Conservation (phyloP, 2,113 vertebrate genomes). For the Ophthalmolycus amberensis region DNA sequence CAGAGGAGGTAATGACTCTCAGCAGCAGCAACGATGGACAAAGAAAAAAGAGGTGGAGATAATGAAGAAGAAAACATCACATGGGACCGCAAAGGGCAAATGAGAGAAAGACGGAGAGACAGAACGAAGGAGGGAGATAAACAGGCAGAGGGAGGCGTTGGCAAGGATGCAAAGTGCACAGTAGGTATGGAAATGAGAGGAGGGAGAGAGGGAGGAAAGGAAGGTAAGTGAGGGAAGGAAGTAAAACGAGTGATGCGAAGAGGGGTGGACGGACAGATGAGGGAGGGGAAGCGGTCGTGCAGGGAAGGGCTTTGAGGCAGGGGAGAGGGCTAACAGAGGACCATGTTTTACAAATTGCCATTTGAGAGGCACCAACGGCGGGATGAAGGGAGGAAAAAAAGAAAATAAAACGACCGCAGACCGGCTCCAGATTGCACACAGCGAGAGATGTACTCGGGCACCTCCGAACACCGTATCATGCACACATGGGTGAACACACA, state of each 20-base stretch:
- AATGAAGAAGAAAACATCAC: conserved; percentile 59
- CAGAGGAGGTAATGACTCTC: conserved; percentile 42
- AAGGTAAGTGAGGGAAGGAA: conserved; percentile 33
- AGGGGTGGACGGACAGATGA: conserved; percentile 44
- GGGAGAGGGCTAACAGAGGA: conserved; percentile 70
- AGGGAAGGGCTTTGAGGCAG: conserved; percentile 59
- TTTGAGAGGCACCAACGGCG: conserved; percentile 65
- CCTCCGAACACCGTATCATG: conserved; percentile 66
- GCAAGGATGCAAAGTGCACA: conserved; percentile 37
- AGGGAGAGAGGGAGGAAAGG: not conserved
- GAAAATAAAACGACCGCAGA: conserved; percentile 57
- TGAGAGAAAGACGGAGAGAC: conserved; percentile 32
- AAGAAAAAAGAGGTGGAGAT: conserved; percentile 35
- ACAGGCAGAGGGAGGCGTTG: conserved; percentile 36
- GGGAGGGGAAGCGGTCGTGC: conserved; percentile 52
- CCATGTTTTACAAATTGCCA: conserved; percentile 82
- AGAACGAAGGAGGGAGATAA: conserved; percentile 36
- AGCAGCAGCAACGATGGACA: conserved; percentile 13
- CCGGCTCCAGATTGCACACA: conserved; percentile 81
- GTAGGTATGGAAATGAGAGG: conserved; percentile 63
- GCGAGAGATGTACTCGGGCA: conserved; percentile 76
- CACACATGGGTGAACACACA: conserved; percentile 50
- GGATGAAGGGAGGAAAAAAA: conserved; percentile 33
- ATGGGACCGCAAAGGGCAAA: conserved; percentile 46
- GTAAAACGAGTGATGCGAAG: conserved; percentile 58